Conservation (phyloP, 2,113 vertebrate genomes). For the Oenanthe melanoleuca region DNA sequence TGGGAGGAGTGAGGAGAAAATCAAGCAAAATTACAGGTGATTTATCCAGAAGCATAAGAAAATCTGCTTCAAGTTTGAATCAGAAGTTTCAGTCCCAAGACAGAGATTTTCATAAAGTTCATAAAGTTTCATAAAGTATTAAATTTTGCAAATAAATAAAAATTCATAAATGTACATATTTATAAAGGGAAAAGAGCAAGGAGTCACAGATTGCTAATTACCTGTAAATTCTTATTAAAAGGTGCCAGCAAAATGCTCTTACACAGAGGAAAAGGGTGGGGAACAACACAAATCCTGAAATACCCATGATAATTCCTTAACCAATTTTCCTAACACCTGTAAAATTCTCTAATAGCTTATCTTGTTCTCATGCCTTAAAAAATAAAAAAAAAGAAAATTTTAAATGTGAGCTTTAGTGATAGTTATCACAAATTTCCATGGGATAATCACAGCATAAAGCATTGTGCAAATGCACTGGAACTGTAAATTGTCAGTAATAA, state of each 20-base stretch:
- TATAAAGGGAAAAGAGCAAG: background rate
- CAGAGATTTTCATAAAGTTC: background rate
- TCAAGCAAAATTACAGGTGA: background rate
- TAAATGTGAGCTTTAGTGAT: background rate
- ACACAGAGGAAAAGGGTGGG: background rate
- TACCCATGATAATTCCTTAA: background rate
- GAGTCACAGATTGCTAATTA: background rate
- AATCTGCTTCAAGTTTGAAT: background rate
- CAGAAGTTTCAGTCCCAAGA: background rate
- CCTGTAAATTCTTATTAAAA: background rate
- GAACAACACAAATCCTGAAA: background rate
- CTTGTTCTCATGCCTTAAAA: background rate
- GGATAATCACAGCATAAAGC: slow-evolving; percentile 39
- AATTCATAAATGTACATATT: fast-evolving
- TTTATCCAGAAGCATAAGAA: background rate
- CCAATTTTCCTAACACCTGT: slow-evolving; percentile 31
- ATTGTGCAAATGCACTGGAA: slow-evolving; percentile 27
- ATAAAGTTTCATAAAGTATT: fast-evolving
- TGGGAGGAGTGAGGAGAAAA: background rate
- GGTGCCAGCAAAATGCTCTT: background rate
- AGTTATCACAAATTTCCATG: slow-evolving; percentile 19
- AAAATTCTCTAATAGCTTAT: background rate
- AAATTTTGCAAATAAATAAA: background rate
- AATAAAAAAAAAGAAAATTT: background rate
- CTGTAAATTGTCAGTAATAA: slow-evolving; percentile 25